Conservation (phyloP, 2,113 vertebrate genomes). For the Sakesphorus luctuosus region DNA sequence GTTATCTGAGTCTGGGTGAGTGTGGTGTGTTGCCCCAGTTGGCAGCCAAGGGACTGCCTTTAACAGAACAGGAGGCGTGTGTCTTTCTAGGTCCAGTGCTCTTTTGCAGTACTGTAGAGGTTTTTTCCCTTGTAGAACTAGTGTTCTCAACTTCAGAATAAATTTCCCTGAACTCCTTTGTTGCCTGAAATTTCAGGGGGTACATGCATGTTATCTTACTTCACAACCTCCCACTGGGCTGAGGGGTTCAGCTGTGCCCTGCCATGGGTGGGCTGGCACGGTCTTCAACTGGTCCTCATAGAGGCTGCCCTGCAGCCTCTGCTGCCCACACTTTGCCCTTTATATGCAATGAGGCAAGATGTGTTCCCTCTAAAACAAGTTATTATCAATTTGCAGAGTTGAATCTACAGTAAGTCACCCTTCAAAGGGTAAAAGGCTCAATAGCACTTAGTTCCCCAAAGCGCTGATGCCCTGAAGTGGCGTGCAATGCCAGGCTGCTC, state of each 20-base stretch:
- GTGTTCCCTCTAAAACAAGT: background rate
- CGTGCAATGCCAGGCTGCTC: rapidly evolving
- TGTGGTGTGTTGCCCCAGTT: rapidly evolving
- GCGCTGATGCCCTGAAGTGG: background rate
- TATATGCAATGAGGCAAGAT: rapidly evolving
- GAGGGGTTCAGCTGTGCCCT: background rate
- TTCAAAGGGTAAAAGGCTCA: background rate
- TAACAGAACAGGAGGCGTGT: no score
- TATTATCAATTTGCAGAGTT: background rate
- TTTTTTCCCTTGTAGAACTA: no score
- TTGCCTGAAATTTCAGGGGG: no score
- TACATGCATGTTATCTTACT: no score
- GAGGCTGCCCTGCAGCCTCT: rapidly evolving
- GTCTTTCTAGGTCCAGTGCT: no score
- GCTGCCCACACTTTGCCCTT: rapidly evolving
- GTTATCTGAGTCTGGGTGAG: background rate
- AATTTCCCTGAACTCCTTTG: no score
- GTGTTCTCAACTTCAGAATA: no score
- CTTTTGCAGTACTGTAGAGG: no score
- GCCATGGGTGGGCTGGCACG: rapidly evolving
- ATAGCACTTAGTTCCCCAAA: background rate
- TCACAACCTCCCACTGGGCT: rapidly evolving
- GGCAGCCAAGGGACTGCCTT: background rate
- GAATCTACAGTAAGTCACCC: background rate
- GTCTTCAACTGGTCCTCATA: background rate